These are phyloP conservation scores for Helarctos malayanus DNA, from an alignment of 2,797 vertebrate species.

Conservation along the genomic window DNA sequence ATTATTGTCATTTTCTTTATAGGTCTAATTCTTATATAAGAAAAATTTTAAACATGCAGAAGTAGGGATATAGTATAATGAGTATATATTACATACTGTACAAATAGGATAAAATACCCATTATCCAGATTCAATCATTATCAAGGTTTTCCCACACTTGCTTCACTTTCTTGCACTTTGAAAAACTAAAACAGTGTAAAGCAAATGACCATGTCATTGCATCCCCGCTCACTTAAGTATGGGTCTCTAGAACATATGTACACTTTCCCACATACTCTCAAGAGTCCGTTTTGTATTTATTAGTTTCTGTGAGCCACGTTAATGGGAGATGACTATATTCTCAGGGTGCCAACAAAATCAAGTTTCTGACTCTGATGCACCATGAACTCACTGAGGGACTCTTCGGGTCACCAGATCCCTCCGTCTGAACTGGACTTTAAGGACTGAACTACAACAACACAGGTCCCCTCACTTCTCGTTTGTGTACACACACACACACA, in stretches of 20 bases:
- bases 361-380: neutral
- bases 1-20: constrained; percentile 5
- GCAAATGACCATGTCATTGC: constrained; percentile 35
- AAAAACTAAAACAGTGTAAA: constrained; percentile 2
- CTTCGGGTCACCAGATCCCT: neutral
- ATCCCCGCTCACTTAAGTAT: neutral
- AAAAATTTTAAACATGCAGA: constrained; percentile 18
- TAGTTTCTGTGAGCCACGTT: neutral
- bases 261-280: neutral
- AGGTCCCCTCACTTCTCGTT: neutral
- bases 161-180: constrained; percentile 10
- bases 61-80: neutral
- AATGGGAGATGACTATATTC: neutral
- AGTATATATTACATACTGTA: neutral
- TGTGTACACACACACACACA: neutral
- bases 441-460: neutral
- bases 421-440: neutral
- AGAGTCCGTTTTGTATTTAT: neutral
- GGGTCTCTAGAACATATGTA: neutral
- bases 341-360: constrained; percentile 10
- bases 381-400: neutral
- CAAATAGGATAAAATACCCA: constrained; percentile 8
- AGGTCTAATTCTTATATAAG: neutral
- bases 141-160: neutral
- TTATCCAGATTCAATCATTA: neutral